A percentile compares a stretch with the other conserved stretches of the same genome.
These are phyloP conservation scores for Hypothenemus hampei DNA, from an alignment of 1,140 invertebrate species.

Conservation along the genomic window DNA sequence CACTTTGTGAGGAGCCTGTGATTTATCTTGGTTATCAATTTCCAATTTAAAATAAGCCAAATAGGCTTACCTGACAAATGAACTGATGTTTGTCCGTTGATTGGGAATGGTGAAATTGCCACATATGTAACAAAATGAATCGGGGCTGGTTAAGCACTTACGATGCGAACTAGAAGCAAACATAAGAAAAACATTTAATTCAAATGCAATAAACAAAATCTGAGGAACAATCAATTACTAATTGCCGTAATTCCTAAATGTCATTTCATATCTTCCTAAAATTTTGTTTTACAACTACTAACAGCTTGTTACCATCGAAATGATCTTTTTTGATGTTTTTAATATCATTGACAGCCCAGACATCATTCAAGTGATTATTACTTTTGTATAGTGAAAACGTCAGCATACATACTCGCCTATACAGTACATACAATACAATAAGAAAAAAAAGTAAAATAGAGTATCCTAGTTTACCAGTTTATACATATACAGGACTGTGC, in stretches of 20 bases:
- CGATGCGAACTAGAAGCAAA: background rate
- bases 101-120: constrained; percentile 13
- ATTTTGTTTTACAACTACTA: background rate
- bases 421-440: too few species aligned
- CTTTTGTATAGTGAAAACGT: too few species aligned
- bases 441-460: too few species aligned
- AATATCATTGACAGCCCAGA: too few species aligned
- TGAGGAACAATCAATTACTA: background rate
- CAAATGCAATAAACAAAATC: background rate
- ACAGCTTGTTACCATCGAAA: background rate
- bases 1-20: constrained; percentile 25
- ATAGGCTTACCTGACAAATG: constrained; percentile 23
- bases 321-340: background rate
- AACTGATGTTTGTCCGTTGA: constrained; percentile 9
- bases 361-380: too few species aligned
- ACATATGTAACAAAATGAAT: constrained; percentile 31
- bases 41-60: constrained; percentile 24
- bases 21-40: constrained; percentile 30
- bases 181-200: background rate
- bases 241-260: background rate
- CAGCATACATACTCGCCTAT: too few species aligned
- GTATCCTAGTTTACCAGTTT: too few species aligned
- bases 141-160: constrained; percentile 9
- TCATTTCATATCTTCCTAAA: background rate
- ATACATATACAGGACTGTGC: too few species aligned